Evolutionary conservation across 2,113 vertebrate species (phyloP), one percentile per base, ranked within the genome.

Genomic region (Nerophis lumbriciformis): DNA sequence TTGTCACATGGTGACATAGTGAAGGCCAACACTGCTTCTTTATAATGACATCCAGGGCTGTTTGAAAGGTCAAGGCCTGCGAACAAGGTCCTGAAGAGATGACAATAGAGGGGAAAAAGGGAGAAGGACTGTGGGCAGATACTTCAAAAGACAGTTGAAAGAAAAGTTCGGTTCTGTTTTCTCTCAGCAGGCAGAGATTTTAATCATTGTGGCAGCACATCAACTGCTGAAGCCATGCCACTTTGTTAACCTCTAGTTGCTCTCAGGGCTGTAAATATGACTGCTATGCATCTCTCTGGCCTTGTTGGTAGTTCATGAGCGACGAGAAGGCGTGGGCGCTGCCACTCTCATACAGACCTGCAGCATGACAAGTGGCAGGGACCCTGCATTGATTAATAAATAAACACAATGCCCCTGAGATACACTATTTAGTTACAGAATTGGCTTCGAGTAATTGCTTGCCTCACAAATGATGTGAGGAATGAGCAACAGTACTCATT

Each of bases 201-300:
- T 85, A 87, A 91, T 90, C 86, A 88, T 80, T 28, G 66, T 80
- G 78, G 77, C 71, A 80, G 61, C 73, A 80, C 79, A 72, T 88
- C 84, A 89, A 90, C 61, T 63, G 45, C 71, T 69, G 72, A 64
- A 76, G 77, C 79, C 71, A 53, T 73, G 75, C 76, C 73, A 83
- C 83, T 80, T 83, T 88, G 84, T 89, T 89, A 85, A 88, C 87
- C 84, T 78, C 65, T 84, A 83, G 84, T 88, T 76, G 83, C 83
- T 86, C 84, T 65, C 75, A 1, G 63, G 74, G 82, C 81, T 71
- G 76, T 90, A 90, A 91, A 90, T 87, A 88, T 78, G 70, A 67
- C 67, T 21, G 53, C 72, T 62, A 53, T 56, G 60, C 70, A 73
- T 64, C 11, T 61, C 63, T 77, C 35, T 1, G 81, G 84, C 88